phyloP scores from a whole-genome alignment of 2,113 vertebrate genomes.

The Synchiropus splendidus region DNA sequence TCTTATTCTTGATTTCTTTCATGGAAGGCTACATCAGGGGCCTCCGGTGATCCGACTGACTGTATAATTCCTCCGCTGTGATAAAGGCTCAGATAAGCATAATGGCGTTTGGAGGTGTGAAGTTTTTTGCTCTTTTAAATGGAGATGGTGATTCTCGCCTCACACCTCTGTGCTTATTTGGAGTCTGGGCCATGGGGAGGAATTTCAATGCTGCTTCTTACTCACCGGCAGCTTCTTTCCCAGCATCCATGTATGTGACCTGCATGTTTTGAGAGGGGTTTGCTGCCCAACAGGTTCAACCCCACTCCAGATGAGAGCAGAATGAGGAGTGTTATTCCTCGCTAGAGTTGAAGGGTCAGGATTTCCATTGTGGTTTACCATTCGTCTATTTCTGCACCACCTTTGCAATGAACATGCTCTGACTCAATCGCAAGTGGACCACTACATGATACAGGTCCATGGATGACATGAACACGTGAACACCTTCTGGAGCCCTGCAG shows the following conservation, averaged over 20 bases:
- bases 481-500: no score
- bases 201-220: slow-evolving; percentile 54
- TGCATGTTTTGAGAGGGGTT: slow-evolving; percentile 12
- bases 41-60: slow-evolving; percentile 42
- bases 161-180: slow-evolving; percentile 57
- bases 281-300: slow-evolving; percentile 9
- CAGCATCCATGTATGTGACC: slow-evolving; percentile 20
- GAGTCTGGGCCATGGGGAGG: slow-evolving; percentile 36
- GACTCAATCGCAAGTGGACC: neutral
- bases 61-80: slow-evolving; percentile 43
- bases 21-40: slow-evolving; percentile 30
- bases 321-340: slow-evolving; percentile 9
- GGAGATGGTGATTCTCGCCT: slow-evolving; percentile 45
- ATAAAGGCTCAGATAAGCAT: slow-evolving; percentile 60
- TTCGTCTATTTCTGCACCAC: neutral
- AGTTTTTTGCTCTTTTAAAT: slow-evolving; percentile 55
- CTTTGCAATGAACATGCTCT: neutral
- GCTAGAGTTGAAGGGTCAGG: slow-evolving; percentile 11
- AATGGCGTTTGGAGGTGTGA: slow-evolving; percentile 59
- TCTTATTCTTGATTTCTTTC: slow-evolving; percentile 35
- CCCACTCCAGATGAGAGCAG: slow-evolving; percentile 12
- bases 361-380: slow-evolving; percentile 11
- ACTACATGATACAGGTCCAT: no score
- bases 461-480: no score
- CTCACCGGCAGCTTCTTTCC: slow-evolving; percentile 29